These are phyloP conservation scores for Suncus etruscus DNA, from an alignment of 2,113 vertebrate genomes.

Conservation along the genomic window DNA sequence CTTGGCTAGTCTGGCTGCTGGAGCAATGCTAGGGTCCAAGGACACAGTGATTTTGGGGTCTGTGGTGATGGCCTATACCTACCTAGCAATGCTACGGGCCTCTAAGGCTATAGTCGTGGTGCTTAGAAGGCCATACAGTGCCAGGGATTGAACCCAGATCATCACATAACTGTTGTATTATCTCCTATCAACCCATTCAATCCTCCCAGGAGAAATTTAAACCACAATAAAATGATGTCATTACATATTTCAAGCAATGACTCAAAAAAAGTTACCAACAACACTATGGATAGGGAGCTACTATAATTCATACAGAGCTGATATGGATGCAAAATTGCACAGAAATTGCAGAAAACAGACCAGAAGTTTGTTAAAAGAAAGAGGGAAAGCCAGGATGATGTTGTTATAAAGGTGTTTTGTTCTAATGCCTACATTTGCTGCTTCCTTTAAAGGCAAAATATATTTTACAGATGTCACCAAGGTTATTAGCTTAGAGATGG, in stretches of 20 bases:
- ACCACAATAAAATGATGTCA: neutral
- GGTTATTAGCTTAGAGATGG: neutral
- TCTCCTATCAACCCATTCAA: no score
- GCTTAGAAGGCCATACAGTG: no score
- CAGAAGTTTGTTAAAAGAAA: constrained; percentile 10
- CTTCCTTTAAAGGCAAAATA: neutral
- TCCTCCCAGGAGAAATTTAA: no score
- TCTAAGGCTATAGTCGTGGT: no score
- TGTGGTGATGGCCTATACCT: no score
- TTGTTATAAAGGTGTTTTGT: neutral
- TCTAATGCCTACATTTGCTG: neutral
- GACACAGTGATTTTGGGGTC: no score
- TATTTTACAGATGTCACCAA: neutral
- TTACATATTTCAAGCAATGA: neutral
- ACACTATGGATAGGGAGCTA: neutral
- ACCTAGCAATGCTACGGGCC: no score
- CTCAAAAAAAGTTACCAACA: neutral
- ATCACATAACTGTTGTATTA: no score
- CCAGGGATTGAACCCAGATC: no score
- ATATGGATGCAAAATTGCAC: neutral
- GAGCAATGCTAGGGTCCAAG: no score
- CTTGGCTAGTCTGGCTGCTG: no score
- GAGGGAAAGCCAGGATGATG: neutral
- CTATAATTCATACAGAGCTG: neutral
- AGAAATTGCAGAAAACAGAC: neutral